Conservation (phyloP, 2,888 invertebrate genomes). For the Carpatolechia fugitivella region DNA sequence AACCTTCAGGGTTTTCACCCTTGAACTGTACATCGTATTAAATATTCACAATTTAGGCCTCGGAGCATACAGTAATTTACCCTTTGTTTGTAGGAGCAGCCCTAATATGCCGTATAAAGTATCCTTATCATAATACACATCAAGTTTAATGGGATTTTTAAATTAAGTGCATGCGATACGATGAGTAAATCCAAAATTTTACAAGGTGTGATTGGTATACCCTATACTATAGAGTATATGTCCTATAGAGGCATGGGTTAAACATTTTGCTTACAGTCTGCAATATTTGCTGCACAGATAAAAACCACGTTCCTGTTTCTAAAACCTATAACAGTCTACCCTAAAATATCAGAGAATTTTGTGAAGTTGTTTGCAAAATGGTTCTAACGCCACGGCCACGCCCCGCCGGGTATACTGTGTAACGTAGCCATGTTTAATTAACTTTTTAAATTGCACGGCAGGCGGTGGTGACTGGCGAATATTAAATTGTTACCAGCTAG, state of each 20-base stretch:
- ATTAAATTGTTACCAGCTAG: constrained; percentile 5
- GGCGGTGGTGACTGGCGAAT: constrained; percentile 2
- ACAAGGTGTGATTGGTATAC: too few relatives aligned
- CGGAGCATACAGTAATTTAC: neutral
- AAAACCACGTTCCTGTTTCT: too few relatives aligned
- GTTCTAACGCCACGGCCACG: neutral
- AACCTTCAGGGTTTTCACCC: neutral
- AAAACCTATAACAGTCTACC: too few relatives aligned
- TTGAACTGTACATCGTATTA: neutral
- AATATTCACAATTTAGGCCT: constrained; percentile 4
- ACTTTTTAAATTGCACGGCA: constrained; percentile 12
- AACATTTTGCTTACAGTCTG: too few relatives aligned
- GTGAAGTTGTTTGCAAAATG: neutral
- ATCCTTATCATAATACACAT: neutral
- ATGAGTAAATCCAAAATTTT: neutral
- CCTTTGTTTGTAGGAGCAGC: neutral
- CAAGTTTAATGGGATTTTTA: neutral
- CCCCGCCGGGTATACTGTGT: too few relatives aligned
- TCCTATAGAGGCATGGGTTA: too few relatives aligned
- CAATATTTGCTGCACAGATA: too few relatives aligned
- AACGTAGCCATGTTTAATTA: constrained; percentile 10
- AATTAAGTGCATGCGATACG: neutral
- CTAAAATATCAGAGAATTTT: neutral
- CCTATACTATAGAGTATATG: too few relatives aligned
- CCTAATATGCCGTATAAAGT: neutral